Evolutionary conservation across 2,113 vertebrate species (phyloP), one percentile per base, ranked within the genome.

Genomic region (Lamprotornis superbus): DNA sequence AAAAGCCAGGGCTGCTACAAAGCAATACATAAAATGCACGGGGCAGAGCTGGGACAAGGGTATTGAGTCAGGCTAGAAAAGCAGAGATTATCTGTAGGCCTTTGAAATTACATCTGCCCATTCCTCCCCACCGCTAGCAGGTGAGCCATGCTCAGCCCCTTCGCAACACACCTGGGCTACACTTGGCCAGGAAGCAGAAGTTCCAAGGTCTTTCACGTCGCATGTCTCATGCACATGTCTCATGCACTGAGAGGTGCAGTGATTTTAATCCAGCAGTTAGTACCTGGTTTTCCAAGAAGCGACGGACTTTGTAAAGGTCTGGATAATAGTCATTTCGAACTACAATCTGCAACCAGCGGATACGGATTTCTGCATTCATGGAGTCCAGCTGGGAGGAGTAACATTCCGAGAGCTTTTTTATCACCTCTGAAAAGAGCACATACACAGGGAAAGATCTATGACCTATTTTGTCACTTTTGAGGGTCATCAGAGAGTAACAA

Each of bases 301-400:
- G 98, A 73, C 98, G 98, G 59, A 99, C 98, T 57, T 98, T 97
- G n/a, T 98, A 98, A 93, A 99, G 98, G 61, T 99, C 99, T 0
- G 99, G 98, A 40, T 99, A 98, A 97, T 99, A 99, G 74, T 98
- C 96, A 82, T 99, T 99, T 42, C 99, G 98, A 94, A 99, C 99
- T 24, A 99, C 98, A 16, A 99, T 98, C 98, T 99, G 99, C 86
- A 99, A 94, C 99, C 99, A 99, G 80, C 99, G 99, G 92, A 99
- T 98, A 87, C 99, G 98, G 92, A 99, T 99, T 97, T 99, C 99
- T 5, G 99, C 99, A 0, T 99, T 99, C 98, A 99, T 99, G 20
- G 98, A 97, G n/a, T 99, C 99, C 94, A 99, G 97, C 95, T 99
- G 98, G 6, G 98, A 96, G 5, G 99, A 99, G 98, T 99, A 99